Conservation (phyloP, 1,140 invertebrate species). For the Papilio glaucus region DNA sequence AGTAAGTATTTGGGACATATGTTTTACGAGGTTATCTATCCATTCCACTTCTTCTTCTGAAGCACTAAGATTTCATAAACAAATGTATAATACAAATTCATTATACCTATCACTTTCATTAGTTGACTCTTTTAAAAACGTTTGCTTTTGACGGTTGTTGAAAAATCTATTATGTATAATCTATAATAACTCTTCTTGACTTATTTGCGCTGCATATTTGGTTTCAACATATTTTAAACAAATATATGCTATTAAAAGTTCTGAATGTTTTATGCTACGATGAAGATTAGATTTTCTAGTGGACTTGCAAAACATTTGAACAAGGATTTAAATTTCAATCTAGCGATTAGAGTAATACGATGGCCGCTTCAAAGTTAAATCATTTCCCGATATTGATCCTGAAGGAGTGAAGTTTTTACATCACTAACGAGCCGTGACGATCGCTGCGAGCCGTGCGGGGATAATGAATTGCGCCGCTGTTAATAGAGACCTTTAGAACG, state of each 20-base stretch:
- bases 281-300: not conserved
- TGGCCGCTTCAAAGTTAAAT: conserved; percentile 55
- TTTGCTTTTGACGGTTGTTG: too few species aligned
- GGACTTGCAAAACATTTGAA: not conserved
- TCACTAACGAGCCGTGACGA: conserved; percentile 63
- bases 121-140: too few species aligned
- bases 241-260: not conserved
- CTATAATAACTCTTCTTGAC: too few species aligned
- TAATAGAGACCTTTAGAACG: conserved; percentile 31
- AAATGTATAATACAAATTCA: too few species aligned
- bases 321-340: conserved; percentile 46
- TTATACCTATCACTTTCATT: too few species aligned
- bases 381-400: conserved; percentile 57
- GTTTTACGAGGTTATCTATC: too few species aligned
- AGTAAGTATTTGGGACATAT: too few species aligned
- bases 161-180: too few species aligned
- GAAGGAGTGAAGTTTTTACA: conserved; percentile 60
- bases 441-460: conserved; percentile 49
- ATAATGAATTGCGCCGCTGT: conserved; percentile 46
- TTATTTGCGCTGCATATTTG: too few species aligned
- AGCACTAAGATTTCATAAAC: too few species aligned
- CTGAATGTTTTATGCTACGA: not conserved
- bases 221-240: not conserved
- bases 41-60: too few species aligned
- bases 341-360: conserved; percentile 52